Evolutionary conservation across 2,888 invertebrate species (phyloP).

Genomic region (Branchipolynoe longqiensis): DNA sequence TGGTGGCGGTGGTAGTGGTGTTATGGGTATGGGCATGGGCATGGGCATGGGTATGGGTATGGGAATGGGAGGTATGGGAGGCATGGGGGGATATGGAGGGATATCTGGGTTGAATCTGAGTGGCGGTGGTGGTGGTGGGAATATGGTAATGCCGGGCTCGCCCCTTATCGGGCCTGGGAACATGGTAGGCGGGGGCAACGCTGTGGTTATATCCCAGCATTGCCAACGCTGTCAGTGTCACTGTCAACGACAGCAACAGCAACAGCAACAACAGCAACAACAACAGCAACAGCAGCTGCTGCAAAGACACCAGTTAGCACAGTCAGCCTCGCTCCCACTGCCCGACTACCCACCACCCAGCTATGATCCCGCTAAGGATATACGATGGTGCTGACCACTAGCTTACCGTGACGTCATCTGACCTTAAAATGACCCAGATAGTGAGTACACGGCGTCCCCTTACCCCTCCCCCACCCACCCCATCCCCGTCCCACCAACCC

Average conservation of each 20-base stretch:
- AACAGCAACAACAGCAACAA: conserved; percentile 20
- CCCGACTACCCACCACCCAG: conserved; percentile 54
- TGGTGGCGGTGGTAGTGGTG: no score
- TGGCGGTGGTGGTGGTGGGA: not conserved
- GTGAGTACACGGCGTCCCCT: no score
- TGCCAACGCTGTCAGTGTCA: conserved; percentile 35
- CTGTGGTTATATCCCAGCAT: conserved; percentile 27
- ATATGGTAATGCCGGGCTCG: not conserved
- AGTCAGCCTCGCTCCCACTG: conserved; percentile 35
- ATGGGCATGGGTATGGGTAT: not conserved
- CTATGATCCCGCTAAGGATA: conserved; percentile 50
- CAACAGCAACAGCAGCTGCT: conserved; percentile 2
- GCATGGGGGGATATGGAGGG: not conserved
- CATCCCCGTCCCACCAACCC: no score
- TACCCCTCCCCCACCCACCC: no score
- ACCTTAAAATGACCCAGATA: no score
- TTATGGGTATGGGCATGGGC: no score
- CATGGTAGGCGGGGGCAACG: conserved; percentile 10
- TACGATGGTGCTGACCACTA: conserved; percentile 58
- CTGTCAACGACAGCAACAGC: conserved; percentile 19
- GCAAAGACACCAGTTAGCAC: not conserved
- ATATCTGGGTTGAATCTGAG: not conserved
- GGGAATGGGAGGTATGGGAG: not conserved
- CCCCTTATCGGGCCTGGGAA: no score
- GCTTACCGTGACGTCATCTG: no score